These are phyloP conservation scores for Alentia gelatinosa DNA, from an alignment of 2,888 invertebrate species.

Conservation along the genomic window DNA sequence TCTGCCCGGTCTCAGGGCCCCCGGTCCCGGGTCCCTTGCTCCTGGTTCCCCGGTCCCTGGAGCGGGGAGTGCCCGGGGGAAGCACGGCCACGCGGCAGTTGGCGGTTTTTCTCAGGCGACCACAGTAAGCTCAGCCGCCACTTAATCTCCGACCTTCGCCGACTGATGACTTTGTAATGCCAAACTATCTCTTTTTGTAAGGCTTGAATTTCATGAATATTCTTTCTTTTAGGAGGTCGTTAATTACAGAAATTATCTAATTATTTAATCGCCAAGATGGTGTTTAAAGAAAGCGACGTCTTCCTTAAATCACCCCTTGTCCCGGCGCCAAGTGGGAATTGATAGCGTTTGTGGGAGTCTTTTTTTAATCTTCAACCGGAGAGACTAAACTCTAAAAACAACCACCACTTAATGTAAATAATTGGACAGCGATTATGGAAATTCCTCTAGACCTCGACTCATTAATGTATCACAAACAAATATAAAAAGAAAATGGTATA, in stretches of 20 bases:
- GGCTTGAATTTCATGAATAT: not conserved
- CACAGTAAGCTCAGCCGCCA: not conserved
- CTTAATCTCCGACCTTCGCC: not conserved
- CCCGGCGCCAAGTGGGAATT: no score
- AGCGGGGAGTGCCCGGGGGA: no score
- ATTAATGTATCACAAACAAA: no score
- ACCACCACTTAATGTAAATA: no score
- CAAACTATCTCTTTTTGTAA: not conserved
- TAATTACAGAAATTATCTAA: not conserved
- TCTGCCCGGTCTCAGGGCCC: no score
- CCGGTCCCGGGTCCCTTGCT: not conserved
- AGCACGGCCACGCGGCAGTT: no score
- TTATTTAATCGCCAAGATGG: not conserved
- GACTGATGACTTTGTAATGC: constrained; percentile 1
- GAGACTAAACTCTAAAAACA: no score
- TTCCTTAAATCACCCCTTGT: not conserved
- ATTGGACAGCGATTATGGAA: no score
- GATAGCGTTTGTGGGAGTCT: no score
- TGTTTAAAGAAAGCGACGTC: not conserved
- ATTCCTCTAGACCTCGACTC: no score
- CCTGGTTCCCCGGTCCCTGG: not conserved
- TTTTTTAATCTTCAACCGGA: no score
- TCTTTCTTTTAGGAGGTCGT: not conserved
- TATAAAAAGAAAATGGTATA: no score
- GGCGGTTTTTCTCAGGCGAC: not conserved